A percentile compares a stretch with the other conserved stretches of the same genome.
Conservation (phyloP, 2,113 vertebrate genomes). For the Hiodon alosoides region DNA sequence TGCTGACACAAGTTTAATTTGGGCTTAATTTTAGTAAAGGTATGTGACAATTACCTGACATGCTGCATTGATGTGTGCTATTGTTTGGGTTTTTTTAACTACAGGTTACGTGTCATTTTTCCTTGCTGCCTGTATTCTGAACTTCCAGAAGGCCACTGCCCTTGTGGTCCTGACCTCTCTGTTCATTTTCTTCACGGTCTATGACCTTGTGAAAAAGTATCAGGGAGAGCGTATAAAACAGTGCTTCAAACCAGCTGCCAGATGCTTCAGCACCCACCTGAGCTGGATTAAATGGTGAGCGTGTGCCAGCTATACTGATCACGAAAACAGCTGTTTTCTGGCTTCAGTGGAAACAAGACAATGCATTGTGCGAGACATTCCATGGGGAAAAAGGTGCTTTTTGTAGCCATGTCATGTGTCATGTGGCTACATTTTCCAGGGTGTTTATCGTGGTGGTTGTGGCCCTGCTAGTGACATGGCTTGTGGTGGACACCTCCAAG, state of each 20-base stretch:
- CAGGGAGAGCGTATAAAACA: slow-evolving; percentile 59
- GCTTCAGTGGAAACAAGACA: neutral
- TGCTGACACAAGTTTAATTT: neutral
- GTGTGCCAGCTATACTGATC: neutral
- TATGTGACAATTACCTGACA: neutral
- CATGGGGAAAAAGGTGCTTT: neutral
- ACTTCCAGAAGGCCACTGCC: slow-evolving; percentile 74
- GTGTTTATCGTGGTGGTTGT: slow-evolving; percentile 57
- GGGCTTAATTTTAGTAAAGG: neutral
- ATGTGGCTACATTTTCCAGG: slow-evolving; percentile 53
- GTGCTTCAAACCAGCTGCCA: slow-evolving; percentile 48
- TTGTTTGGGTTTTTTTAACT: slow-evolving; percentile 22
- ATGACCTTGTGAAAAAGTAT: slow-evolving; percentile 61
- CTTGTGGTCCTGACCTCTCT: slow-evolving; percentile 75
- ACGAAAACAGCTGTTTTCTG: neutral
- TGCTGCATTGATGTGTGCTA: neutral
- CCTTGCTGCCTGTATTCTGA: slow-evolving; percentile 74
- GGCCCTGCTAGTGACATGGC: slow-evolving; percentile 68
- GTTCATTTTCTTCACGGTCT: slow-evolving; percentile 49
- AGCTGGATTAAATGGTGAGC: slow-evolving; percentile 85
- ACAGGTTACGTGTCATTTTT: slow-evolving; percentile 80
- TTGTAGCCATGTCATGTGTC: too few species aligned
- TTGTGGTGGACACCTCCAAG: slow-evolving; percentile 69
- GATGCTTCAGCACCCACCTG: slow-evolving; percentile 53
- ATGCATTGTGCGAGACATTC: neutral